These are phyloP conservation scores for Germaria angustata DNA, from an alignment of 2,888 invertebrate species.

Conservation along the genomic window DNA sequence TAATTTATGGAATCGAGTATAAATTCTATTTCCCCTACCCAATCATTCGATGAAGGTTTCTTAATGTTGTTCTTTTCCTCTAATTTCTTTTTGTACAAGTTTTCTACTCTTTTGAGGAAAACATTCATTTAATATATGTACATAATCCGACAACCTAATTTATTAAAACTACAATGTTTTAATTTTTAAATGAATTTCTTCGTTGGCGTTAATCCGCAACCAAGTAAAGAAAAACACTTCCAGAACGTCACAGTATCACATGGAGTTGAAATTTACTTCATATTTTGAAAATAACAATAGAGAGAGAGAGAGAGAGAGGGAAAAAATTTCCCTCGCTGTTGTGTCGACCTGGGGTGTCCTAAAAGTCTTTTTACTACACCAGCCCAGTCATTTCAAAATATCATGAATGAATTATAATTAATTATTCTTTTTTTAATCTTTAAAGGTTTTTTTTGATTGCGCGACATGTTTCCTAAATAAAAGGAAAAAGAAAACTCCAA, in stretches of 20 bases:
- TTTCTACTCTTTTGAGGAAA: neutral
- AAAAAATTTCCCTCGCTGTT: conserved; percentile 12
- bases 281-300: neutral
- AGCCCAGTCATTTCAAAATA: conserved; percentile 32
- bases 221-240: conserved; percentile 25
- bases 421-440: conserved; percentile 40
- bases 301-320: too few species aligned
- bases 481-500: neutral
- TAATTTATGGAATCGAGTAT: too few species aligned
- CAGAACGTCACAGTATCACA: conserved; percentile 12
- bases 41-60: neutral
- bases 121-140: conserved; percentile 39
- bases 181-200: conserved; percentile 17
- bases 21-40: neutral
- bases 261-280: conserved; percentile 10
- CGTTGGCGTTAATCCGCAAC: conserved; percentile 49
- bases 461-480: conserved; percentile 44
- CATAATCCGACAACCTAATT: conserved; percentile 64
- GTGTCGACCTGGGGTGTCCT: conserved; percentile 2
- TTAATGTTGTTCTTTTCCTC: neutral
- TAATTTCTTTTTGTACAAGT: neutral
- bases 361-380: neutral
- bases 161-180: conserved; percentile 60
- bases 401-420: conserved; percentile 50
- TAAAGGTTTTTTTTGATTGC: conserved; percentile 27